These are phyloP conservation scores for Danaus plexippus DNA, from an alignment of 1,140 invertebrate genomes.

Conservation along the genomic window DNA sequence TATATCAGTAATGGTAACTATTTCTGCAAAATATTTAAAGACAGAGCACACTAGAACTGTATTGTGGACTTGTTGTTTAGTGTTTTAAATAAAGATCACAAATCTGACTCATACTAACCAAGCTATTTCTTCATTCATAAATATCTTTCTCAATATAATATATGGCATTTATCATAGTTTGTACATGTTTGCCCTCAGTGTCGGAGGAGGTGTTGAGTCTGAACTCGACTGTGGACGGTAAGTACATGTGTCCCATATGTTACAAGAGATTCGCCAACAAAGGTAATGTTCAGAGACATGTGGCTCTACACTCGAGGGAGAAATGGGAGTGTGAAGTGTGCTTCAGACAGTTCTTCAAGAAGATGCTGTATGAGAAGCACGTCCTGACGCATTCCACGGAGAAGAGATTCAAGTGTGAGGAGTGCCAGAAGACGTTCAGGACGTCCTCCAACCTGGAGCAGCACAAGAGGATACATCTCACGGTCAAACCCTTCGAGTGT, in stretches of 20 bases:
- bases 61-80: too few relatives aligned
- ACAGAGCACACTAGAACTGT: too few relatives aligned
- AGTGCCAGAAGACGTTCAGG: constrained; percentile 38
- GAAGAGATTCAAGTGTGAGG: constrained; percentile 24
- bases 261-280: constrained; percentile 28
- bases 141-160: too few relatives aligned
- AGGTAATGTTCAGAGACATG: constrained; percentile 31
- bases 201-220: constrained; percentile 23
- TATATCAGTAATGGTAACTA: constrained; percentile 16
- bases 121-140: too few relatives aligned
- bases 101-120: too few relatives aligned
- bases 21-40: too few relatives aligned
- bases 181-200: constrained; percentile 19
- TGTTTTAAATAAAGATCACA: too few relatives aligned
- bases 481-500: constrained; percentile 31
- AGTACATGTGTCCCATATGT: constrained; percentile 33
- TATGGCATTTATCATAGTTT: too few relatives aligned
- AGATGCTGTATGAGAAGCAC: constrained; percentile 28
- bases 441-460: constrained; percentile 33
- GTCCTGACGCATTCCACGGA: constrained; percentile 18
- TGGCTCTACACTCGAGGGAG: constrained; percentile 25
- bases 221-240: constrained; percentile 23
- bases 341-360: constrained; percentile 22
- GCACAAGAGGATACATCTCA: constrained; percentile 32
- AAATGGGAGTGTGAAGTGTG: constrained; percentile 32